These are phyloP conservation scores for Rostratula benghalensis DNA, from an alignment of 2,113 vertebrate genomes.

Conservation along the genomic window DNA sequence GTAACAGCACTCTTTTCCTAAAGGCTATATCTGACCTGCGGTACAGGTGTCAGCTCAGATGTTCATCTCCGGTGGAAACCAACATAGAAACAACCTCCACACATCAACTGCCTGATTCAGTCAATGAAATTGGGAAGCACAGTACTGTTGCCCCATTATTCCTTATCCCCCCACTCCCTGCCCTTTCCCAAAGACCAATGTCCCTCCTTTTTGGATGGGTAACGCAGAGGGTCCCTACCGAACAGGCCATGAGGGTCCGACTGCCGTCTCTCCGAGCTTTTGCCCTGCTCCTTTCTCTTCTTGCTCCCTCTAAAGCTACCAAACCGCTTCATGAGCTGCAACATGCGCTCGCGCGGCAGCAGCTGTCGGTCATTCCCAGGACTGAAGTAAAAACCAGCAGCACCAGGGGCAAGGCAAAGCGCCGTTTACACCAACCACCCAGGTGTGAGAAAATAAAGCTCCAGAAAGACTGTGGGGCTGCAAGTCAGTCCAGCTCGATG, in stretches of 20 bases:
- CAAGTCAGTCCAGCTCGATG: neutral
- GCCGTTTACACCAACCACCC: neutral
- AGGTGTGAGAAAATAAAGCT: neutral
- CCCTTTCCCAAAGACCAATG: neutral
- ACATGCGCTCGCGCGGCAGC: neutral
- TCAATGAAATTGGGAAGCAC: neutral
- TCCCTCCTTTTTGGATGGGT: rapidly evolving
- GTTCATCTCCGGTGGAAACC: neutral
- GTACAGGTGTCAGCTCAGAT: neutral
- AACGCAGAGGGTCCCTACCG: constrained; percentile 60
- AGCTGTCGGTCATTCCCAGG: constrained; percentile 63
- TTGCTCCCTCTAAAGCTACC: constrained; percentile 90
- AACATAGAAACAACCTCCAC: neutral
- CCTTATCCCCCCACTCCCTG: rapidly evolving
- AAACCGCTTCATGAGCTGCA: constrained; percentile 91
- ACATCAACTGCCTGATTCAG: rapidly evolving
- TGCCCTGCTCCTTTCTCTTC: constrained; percentile 80
- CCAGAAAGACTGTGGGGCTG: neutral
- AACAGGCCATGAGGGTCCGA: constrained; percentile 82
- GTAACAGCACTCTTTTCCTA: neutral
- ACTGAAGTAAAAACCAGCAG: neutral
- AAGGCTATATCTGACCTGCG: neutral
- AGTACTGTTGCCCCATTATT: neutral
- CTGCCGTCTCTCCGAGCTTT: constrained; percentile 77
- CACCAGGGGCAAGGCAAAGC: neutral